Percentiles rank a stretch among this genome's conserved stretches.
phyloP scores from a whole-genome alignment of 1,140 invertebrate genomes.

The Bombus haemorrhoidalis region DNA sequence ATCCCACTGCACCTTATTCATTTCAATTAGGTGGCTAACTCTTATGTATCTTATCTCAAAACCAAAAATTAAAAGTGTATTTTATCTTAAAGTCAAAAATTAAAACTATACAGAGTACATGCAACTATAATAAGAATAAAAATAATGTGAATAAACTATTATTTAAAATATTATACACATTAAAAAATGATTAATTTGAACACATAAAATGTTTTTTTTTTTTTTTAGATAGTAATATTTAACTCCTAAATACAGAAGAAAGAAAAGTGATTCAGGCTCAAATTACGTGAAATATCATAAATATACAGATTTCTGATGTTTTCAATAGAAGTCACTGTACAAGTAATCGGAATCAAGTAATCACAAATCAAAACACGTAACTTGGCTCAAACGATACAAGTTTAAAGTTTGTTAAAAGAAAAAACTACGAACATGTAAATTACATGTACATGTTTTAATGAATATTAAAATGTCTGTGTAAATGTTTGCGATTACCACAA shows the following conservation, averaged over 20 bases:
- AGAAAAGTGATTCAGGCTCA: background rate
- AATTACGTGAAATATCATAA: background rate
- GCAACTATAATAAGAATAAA: too few species aligned
- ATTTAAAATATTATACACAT: background rate
- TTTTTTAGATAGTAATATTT: background rate
- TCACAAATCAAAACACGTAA: background rate
- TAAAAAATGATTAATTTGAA: background rate
- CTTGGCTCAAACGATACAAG: background rate
- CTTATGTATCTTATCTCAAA: constrained; percentile 5
- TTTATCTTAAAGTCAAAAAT: background rate
- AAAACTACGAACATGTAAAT: background rate
- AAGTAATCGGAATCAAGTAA: too few species aligned
- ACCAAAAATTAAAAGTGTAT: background rate
- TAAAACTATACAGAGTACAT: background rate
- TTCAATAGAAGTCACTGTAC: background rate
- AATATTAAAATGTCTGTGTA: constrained; percentile 40
- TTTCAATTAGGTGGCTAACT: constrained; percentile 62
- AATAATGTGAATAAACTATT: background rate
- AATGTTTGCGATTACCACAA: constrained; percentile 79
- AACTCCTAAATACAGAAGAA: background rate
- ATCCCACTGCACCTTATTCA: constrained; percentile 42
- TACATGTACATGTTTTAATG: too few species aligned
- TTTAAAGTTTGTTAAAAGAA: constrained; percentile 4
- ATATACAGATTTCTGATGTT: background rate
- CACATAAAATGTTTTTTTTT: background rate